Percentiles rank a stretch among this genome's conserved stretches.
These are phyloP conservation scores for Nematopogon swammerdamellus DNA, from an alignment of 2,888 invertebrate genomes.

Conservation along the genomic window DNA sequence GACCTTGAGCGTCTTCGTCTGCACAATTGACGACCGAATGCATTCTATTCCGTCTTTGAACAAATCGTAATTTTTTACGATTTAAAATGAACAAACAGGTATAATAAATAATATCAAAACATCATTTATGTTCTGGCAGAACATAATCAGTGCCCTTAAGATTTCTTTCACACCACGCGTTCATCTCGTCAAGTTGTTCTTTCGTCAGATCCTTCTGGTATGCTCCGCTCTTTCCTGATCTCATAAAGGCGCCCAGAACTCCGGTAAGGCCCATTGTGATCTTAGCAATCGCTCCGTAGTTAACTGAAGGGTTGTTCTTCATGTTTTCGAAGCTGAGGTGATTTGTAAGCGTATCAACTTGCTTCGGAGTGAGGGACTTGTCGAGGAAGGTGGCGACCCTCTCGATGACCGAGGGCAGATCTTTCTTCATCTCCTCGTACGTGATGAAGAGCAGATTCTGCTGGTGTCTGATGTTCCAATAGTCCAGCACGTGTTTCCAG, in stretches of 20 bases:
- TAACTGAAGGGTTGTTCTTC: conserved; percentile 55
- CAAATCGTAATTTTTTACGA: too few relatives aligned
- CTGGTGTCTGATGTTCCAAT: not conserved
- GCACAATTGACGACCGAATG: too few relatives aligned
- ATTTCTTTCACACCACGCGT: conserved; percentile 28
- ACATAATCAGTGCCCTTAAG: conserved; percentile 4
- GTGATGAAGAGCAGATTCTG: not conserved
- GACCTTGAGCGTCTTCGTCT: too few relatives aligned
- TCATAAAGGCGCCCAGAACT: conserved; percentile 33
- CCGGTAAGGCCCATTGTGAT: conserved; percentile 3
- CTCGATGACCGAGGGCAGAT: conserved; percentile 47
- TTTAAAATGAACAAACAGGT: too few relatives aligned
- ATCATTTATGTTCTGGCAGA: not conserved
- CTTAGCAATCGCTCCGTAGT: conserved; percentile 15
- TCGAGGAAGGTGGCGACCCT: conserved; percentile 50
- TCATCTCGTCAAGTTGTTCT: conserved; percentile 31
- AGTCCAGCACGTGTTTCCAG: not conserved
- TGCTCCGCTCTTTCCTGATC: conserved; percentile 38
- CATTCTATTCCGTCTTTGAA: too few relatives aligned
- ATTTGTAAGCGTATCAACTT: conserved; percentile 36
- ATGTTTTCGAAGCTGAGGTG: conserved; percentile 60
- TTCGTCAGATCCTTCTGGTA: conserved; percentile 29
- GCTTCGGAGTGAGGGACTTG: conserved; percentile 30
- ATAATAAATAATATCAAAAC: too few relatives aligned
- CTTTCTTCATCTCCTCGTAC: conserved; percentile 11